These are phyloP conservation scores for Siphamia tubifer DNA, from an alignment of 2,113 vertebrate genomes.

Conservation along the genomic window DNA sequence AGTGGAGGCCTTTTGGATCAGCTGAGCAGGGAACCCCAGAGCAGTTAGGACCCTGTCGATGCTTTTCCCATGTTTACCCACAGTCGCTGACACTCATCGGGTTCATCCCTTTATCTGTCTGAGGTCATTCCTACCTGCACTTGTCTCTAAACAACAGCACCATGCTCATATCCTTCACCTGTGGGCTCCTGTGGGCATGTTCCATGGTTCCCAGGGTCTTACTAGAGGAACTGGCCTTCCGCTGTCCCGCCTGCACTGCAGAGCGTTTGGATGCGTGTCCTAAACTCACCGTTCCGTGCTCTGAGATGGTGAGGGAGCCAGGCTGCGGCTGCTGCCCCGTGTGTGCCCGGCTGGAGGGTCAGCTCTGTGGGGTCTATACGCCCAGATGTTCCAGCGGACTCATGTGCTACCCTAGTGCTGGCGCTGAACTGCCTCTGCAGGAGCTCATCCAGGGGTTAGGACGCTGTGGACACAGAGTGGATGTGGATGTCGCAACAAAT, in stretches of 20 bases:
- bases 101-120: slow-evolving; percentile 16
- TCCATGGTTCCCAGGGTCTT: slow-evolving; percentile 41
- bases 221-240: slow-evolving; percentile 82
- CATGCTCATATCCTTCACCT: not conserved
- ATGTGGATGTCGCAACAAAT: slow-evolving; percentile 72
- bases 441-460: slow-evolving; percentile 88
- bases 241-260: slow-evolving; percentile 86
- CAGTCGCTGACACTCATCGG: slow-evolving; percentile 17
- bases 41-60: slow-evolving; percentile 76
- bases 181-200: no score
- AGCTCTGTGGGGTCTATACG: slow-evolving; percentile 89
- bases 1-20: no score
- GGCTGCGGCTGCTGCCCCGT: slow-evolving; percentile 90
- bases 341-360: slow-evolving; percentile 82
- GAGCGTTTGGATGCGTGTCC: slow-evolving; percentile 76
- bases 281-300: slow-evolving; percentile 68
- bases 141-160: not conserved
- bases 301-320: slow-evolving; percentile 85
- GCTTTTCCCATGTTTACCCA: slow-evolving; percentile 62
- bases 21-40: slow-evolving; percentile 61
- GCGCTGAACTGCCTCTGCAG: slow-evolving; percentile 84
- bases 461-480: slow-evolving; percentile 82
- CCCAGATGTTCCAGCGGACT: slow-evolving; percentile 86
- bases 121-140: slow-evolving; percentile 10
- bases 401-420: slow-evolving; percentile 85